A percentile compares a stretch with the other conserved stretches of the same genome.
phyloP scores from a whole-genome alignment of 2,888 invertebrate species.

The Autographa pulchrina region DNA sequence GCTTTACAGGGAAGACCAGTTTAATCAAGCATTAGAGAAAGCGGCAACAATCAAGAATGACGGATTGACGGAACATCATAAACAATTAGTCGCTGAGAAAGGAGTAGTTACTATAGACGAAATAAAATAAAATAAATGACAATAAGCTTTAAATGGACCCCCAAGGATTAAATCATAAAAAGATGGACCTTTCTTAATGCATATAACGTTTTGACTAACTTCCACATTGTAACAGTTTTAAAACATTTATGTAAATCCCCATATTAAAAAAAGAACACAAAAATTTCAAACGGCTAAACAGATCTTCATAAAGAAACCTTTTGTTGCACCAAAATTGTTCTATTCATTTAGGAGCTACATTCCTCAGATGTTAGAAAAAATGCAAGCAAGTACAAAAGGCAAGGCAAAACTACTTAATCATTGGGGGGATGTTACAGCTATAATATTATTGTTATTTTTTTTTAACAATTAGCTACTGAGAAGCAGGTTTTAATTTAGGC shows the following conservation, averaged over 20 bases:
- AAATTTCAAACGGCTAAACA: too few relatives aligned
- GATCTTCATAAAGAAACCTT: too few relatives aligned
- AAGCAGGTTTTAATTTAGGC: background rate
- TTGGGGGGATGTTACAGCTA: background rate
- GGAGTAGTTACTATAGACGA: slow-evolving; percentile 70
- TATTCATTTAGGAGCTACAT: too few relatives aligned
- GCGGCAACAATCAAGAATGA: slow-evolving; percentile 76
- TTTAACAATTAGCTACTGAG: background rate
- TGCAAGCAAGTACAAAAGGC: too few relatives aligned
- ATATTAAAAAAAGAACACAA: too few relatives aligned
- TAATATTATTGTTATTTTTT: background rate
- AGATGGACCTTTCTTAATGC: too few relatives aligned
- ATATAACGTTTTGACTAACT: too few relatives aligned
- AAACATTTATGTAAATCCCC: too few relatives aligned
- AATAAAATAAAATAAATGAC: slow-evolving; percentile 25
- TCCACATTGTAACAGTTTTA: too few relatives aligned
- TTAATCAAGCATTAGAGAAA: slow-evolving; percentile 76
- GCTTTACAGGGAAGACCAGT: slow-evolving; percentile 75
- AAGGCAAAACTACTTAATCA: background rate
- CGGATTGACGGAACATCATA: slow-evolving; percentile 75
- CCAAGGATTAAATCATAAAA: background rate
- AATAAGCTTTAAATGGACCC: background rate
- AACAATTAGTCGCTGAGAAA: slow-evolving; percentile 66
- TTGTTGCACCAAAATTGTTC: too few relatives aligned
- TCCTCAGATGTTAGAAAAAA: too few relatives aligned